A percentile compares a stretch with the other conserved stretches of the same genome.
Evolutionary conservation across 2,888 invertebrate genomes (phyloP).

Genomic region (Ferrisia virgata): DNA sequence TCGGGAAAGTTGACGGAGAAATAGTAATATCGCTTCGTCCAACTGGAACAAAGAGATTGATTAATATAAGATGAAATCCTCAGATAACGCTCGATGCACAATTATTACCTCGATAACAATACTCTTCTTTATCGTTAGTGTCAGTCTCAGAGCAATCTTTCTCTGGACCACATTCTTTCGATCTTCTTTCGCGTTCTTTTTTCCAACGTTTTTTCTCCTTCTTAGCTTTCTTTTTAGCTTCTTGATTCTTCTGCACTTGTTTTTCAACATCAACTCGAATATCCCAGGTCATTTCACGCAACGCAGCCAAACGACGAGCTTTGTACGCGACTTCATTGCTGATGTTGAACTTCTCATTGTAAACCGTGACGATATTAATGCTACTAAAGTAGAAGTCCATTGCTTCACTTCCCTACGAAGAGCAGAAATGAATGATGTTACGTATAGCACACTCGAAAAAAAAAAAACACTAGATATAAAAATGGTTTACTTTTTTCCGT

Average conservation of each 20-base stretch:
- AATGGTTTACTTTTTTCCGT: constrained; percentile 16
- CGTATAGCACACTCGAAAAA: neutral
- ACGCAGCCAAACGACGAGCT: constrained; percentile 39
- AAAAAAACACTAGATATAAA: neutral
- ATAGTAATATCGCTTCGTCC: constrained; percentile 36
- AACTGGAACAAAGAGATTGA: neutral
- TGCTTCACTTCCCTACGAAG: constrained; percentile 34
- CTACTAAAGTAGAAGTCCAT: constrained; percentile 42
- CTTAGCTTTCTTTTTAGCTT: constrained; percentile 41
- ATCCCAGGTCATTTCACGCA: constrained; percentile 40
- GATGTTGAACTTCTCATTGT: constrained; percentile 39
- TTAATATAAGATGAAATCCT: neutral
- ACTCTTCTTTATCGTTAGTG: constrained; percentile 38
- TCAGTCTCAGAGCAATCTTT: constrained; percentile 38
- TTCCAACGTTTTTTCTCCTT: constrained; percentile 36
- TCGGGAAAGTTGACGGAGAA: constrained; percentile 42
- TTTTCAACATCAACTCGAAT: constrained; percentile 42
- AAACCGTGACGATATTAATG: constrained; percentile 36
- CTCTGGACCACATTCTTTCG: constrained; percentile 1
- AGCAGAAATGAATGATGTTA: neutral
- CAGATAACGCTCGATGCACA: neutral
- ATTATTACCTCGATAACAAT: constrained; percentile 29
- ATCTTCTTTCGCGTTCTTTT: constrained; percentile 35
- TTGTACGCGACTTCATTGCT: constrained; percentile 43
- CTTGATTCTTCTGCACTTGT: constrained; percentile 38